These are phyloP conservation scores for Callinectes sapidus DNA, from an alignment of 2,888 invertebrate species.

Conservation along the genomic window DNA sequence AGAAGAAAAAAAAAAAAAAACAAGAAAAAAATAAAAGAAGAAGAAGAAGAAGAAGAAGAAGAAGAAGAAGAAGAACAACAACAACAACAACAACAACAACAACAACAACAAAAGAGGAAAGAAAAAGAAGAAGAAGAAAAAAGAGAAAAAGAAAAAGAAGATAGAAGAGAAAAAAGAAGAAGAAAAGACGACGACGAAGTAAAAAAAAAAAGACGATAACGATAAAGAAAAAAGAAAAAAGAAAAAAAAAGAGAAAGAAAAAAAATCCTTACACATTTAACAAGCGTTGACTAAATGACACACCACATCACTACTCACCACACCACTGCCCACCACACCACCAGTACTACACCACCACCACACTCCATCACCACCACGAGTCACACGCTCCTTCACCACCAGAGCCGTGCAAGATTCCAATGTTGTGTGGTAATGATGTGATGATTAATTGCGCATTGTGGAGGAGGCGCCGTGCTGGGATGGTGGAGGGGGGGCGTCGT, in stretches of 20 bases:
- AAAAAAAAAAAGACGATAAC: neutral
- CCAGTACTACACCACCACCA: neutral
- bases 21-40: too few species aligned
- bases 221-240: neutral
- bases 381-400: neutral
- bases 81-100: too few species aligned
- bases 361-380: neutral
- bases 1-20: too few species aligned
- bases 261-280: neutral
- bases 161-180: neutral
- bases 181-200: neutral
- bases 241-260: neutral
- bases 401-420: neutral
- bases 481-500: neutral
- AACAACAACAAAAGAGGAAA: too few species aligned
- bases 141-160: neutral
- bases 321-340: neutral
- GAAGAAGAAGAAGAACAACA: too few species aligned
- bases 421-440: neutral
- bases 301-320: neutral
- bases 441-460: slow-evolving; percentile 16
- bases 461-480: neutral
- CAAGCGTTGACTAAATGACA: neutral
- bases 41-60: too few species aligned
- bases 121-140: too few species aligned